phyloP scores from a whole-genome alignment of 2,797 vertebrate genomes.

The Podargus strigoides region DNA sequence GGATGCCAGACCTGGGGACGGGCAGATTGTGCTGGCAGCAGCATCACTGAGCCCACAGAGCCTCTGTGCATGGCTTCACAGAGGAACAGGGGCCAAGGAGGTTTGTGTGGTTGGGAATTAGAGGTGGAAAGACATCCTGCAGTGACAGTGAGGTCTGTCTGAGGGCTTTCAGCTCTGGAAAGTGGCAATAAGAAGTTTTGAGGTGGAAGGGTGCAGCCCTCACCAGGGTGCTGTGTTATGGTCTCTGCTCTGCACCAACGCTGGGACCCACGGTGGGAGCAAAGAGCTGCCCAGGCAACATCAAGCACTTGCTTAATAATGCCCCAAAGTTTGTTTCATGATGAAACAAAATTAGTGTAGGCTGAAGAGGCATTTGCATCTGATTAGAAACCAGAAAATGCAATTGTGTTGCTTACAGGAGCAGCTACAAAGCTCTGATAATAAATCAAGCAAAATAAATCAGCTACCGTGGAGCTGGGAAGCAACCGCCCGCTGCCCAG shows the following conservation, averaged over 20 bases:
- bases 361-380: background rate
- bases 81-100: background rate
- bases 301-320: background rate
- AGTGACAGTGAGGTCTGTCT: background rate
- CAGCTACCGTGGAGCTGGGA: background rate
- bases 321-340: background rate
- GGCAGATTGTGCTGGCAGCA: background rate
- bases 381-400: background rate
- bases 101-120: background rate
- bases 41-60: accelerated
- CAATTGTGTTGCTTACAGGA: background rate
- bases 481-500: background rate
- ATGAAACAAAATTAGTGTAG: background rate
- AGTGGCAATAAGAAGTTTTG: background rate
- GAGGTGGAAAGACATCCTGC: background rate
- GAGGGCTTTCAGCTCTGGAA: background rate
- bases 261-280: accelerated
- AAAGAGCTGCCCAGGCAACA: background rate
- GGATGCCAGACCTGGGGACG: background rate
- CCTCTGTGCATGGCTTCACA: accelerated
- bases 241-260: accelerated
- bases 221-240: background rate
- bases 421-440: background rate
- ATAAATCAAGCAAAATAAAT: background rate
- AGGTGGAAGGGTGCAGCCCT: background rate